phyloP scores from a whole-genome alignment of 2,113 vertebrate genomes.

The Chloropsis hardwickii region DNA sequence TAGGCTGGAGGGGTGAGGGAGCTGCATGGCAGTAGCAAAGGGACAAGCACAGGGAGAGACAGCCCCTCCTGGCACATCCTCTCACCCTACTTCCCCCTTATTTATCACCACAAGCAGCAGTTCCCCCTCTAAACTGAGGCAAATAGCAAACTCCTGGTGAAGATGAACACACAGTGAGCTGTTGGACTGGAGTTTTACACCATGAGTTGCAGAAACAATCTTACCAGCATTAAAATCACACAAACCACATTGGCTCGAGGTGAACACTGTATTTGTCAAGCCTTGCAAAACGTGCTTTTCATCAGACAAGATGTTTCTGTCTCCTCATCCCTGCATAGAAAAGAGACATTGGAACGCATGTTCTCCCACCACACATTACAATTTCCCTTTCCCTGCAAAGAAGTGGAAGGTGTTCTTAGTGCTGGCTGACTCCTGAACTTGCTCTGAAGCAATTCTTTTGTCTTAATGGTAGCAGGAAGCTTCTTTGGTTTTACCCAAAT shows the following conservation, averaged over 20 bases:
- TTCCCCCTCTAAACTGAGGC: background rate
- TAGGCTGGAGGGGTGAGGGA: background rate
- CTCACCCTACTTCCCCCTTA: background rate
- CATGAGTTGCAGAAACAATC: background rate
- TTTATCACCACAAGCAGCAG: background rate
- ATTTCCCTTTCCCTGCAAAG: background rate
- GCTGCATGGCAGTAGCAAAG: background rate
- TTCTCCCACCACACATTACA: background rate
- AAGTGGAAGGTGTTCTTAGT: background rate
- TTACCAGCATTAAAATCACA: background rate
- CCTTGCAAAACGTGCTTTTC: background rate
- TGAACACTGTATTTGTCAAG: background rate
- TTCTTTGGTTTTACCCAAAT: conserved; percentile 1
- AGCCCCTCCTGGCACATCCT: background rate
- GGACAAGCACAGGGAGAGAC: background rate
- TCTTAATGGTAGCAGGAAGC: background rate
- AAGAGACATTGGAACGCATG: background rate
- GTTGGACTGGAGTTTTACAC: background rate
- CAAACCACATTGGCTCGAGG: background rate
- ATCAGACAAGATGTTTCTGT: background rate
- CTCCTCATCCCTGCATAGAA: background rate
- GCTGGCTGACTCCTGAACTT: background rate
- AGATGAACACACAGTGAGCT: background rate
- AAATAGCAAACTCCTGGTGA: background rate
- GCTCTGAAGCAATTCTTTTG: background rate